Evolutionary conservation across 2,888 invertebrate species (phyloP).

Genomic region (Cryptophagus acutangulus): DNA sequence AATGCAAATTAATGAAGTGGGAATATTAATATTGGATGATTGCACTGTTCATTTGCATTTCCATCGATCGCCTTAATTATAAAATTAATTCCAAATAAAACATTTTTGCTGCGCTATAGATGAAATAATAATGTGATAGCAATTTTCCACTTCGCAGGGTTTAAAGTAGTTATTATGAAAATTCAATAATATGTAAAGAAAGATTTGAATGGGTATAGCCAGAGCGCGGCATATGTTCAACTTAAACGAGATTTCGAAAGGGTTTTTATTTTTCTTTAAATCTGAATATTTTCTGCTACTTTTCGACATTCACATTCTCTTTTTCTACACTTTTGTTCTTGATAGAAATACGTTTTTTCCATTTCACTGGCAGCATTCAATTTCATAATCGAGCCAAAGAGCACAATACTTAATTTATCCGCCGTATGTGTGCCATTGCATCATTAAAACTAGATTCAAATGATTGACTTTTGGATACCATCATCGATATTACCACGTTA

Average conservation of each 20-base stretch:
- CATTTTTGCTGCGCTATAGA: too few relatives aligned
- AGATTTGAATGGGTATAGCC: constrained; percentile 12
- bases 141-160: constrained; percentile 14
- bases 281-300: constrained; percentile 14
- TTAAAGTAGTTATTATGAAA: constrained; percentile 18
- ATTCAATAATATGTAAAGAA: constrained; percentile 19
- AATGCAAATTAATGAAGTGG: too few relatives aligned
- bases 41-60: constrained; percentile 32
- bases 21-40: constrained; percentile 30
- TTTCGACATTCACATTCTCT: too few relatives aligned
- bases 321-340: too few relatives aligned
- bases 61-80: constrained; percentile 20
- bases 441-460: too few relatives aligned
- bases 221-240: constrained; percentile 15
- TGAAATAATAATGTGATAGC: constrained; percentile 15
- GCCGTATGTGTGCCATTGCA: too few relatives aligned
- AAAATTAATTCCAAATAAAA: constrained; percentile 19
- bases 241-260: constrained; percentile 10
- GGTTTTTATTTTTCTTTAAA: constrained; percentile 7
- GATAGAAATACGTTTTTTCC: too few relatives aligned
- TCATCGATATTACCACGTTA: constrained; percentile 2
- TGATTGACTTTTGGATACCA: too few relatives aligned
- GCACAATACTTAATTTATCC: too few relatives aligned
- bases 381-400: too few relatives aligned
- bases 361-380: too few relatives aligned